Evolutionary conservation across 2,888 invertebrate species (phyloP).

Genomic region (Craniophora ligustri): DNA sequence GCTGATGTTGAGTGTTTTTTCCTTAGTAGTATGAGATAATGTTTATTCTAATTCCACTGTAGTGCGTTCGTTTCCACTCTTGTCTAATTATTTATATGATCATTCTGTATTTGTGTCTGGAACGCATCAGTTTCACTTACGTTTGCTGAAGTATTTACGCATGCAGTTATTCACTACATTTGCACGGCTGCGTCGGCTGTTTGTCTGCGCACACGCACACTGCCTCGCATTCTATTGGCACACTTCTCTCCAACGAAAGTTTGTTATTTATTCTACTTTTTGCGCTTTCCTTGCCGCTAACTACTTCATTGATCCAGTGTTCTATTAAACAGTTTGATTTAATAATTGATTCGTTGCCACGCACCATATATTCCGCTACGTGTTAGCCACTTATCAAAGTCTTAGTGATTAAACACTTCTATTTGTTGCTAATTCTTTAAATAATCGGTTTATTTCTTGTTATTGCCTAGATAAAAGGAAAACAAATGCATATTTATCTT

Average conservation of each 20-base stretch:
- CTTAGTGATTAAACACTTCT: conserved; percentile 11
- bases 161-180: conserved; percentile 72
- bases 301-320: conserved; percentile 67
- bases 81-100: conserved; percentile 23
- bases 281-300: conserved; percentile 70
- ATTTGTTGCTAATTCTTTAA: conserved; percentile 3
- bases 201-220: conserved; percentile 65
- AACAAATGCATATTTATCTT: background rate
- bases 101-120: conserved; percentile 35
- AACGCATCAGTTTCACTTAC: conserved; percentile 75
- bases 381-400: conserved; percentile 23
- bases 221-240: conserved; percentile 76
- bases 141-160: conserved; percentile 62
- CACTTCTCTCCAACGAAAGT: conserved; percentile 82
- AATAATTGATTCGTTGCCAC: conserved; percentile 59
- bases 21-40: conserved; percentile 7
- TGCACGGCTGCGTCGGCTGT: conserved; percentile 47
- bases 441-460: background rate
- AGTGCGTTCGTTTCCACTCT: conserved; percentile 13
- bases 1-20: conserved; percentile 6
- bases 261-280: conserved; percentile 79
- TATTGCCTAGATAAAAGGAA: background rate
- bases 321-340: conserved; percentile 65
- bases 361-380: conserved; percentile 12
- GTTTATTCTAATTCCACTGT: background rate